Percentiles rank a stretch among this genome's conserved stretches.
These are phyloP conservation scores for Seriola rivoliana DNA, from an alignment of 2,113 vertebrate species.

Conservation along the genomic window DNA sequence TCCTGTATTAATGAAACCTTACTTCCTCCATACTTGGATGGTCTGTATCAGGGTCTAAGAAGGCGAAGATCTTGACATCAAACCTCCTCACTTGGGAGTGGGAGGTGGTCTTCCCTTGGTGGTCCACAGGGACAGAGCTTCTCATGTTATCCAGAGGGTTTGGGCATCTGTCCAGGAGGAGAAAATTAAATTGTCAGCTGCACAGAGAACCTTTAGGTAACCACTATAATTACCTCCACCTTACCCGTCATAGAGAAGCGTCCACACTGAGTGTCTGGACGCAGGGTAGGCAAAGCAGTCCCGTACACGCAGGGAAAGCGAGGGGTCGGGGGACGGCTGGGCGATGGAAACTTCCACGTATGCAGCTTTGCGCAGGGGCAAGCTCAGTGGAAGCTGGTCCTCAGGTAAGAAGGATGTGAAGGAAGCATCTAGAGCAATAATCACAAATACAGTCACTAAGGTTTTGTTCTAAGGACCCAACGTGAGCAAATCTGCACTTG, in stretches of 20 bases:
- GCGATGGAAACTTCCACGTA: slow-evolving; percentile 78
- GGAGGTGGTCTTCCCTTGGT: slow-evolving; percentile 41
- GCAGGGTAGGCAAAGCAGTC: slow-evolving; percentile 82
- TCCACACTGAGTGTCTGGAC: slow-evolving; percentile 80
- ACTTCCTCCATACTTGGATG: slow-evolving; percentile 75
- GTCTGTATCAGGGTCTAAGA: slow-evolving; percentile 74
- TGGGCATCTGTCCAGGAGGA: slow-evolving; percentile 68
- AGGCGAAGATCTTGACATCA: slow-evolving; percentile 80
- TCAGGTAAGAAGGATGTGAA: slow-evolving; percentile 73
- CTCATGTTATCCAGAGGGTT: slow-evolving; percentile 76
- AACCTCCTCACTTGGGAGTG: slow-evolving; percentile 78
- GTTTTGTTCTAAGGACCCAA: not conserved
- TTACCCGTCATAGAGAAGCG: slow-evolving; percentile 80
- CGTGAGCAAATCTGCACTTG: not conserved
- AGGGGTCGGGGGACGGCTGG: slow-evolving; percentile 65
- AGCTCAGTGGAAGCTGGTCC: slow-evolving; percentile 73
- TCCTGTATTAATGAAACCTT: not conserved
- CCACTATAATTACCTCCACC: not conserved
- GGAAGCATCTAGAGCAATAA: slow-evolving; percentile 64
- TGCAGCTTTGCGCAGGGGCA: slow-evolving; percentile 59
- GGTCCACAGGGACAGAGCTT: slow-evolving; percentile 73
- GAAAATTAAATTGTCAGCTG: not conserved
- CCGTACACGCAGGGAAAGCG: slow-evolving; percentile 70
- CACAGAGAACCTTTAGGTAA: not conserved
- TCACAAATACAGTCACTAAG: not conserved